Percentiles rank a stretch among this genome's conserved stretches.
phyloP scores from a whole-genome alignment of 2,888 invertebrate species.

The Gymnoscelis rufifasciata region DNA sequence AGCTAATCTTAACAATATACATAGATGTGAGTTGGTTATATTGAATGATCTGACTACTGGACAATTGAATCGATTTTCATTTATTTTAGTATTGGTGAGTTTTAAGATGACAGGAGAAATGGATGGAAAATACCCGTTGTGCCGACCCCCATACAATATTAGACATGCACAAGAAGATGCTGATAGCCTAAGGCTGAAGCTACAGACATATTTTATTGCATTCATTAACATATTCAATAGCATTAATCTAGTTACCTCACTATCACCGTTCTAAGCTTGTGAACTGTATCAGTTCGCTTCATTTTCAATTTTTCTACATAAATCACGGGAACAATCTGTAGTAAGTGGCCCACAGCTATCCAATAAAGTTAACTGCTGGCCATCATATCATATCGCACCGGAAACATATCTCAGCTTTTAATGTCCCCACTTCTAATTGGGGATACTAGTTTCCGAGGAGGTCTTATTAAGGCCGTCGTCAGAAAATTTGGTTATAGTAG shows the following conservation, averaged over 20 bases:
- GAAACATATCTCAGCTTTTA: conserved; percentile 60
- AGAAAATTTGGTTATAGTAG: conserved; percentile 15
- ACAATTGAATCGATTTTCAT: no score
- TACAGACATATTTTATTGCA: no score
- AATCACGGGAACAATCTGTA: conserved; percentile 18
- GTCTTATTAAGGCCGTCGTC: conserved; percentile 30
- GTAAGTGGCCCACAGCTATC: conserved; percentile 25
- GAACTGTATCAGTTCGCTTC: conserved; percentile 14
- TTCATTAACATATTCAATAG: no score
- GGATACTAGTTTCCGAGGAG: conserved; percentile 34
- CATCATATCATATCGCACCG: conserved; percentile 56
- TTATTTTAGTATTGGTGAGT: no score
- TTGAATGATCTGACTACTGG: no score
- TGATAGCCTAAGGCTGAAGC: no score
- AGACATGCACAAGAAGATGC: no score
- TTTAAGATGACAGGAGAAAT: no score
- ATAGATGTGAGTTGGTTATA: no score
- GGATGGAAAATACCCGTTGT: no score
- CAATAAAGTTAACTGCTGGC: conserved; percentile 31
- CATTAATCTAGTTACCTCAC: neutral
- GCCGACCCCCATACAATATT: no score
- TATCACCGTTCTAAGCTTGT: conserved; percentile 1
- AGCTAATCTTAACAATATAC: no score
- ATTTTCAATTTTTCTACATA: conserved; percentile 9
- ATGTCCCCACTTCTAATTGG: conserved; percentile 52